These are phyloP conservation scores for Artemia franciscana DNA, from an alignment of 1,140 invertebrate species.

Conservation along the genomic window DNA sequence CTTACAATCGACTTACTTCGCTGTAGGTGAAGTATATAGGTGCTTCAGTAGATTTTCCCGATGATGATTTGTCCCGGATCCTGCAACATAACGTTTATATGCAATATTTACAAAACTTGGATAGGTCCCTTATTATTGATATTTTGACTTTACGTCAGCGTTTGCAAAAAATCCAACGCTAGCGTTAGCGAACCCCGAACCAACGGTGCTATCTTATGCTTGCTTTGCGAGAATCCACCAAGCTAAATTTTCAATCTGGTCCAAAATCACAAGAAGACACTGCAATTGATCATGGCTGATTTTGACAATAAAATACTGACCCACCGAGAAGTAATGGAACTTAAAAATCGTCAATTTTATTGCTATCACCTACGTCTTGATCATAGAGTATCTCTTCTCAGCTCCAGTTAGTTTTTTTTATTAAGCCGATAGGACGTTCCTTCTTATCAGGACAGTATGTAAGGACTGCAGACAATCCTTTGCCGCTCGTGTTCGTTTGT, in stretches of 20 bases:
- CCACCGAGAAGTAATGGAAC: slow-evolving; percentile 18
- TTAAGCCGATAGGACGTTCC: slow-evolving; percentile 22
- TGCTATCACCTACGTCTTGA: slow-evolving; percentile 22
- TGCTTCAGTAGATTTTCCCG: too few species aligned
- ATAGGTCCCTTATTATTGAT: too few species aligned
- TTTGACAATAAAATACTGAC: background rate
- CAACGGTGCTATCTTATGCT: background rate
- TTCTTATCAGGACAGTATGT: slow-evolving; percentile 15
- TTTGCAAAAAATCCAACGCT: too few species aligned
- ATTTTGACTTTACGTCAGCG: background rate
- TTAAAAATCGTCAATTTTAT: slow-evolving; percentile 19
- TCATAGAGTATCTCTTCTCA: slow-evolving; percentile 20
- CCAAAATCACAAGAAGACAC: background rate
- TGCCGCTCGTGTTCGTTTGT: slow-evolving; percentile 18
- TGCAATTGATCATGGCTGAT: background rate
- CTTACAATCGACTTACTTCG: too few species aligned
- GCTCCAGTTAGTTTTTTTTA: slow-evolving; percentile 16
- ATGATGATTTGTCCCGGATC: too few species aligned
- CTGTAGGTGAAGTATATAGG: too few species aligned
- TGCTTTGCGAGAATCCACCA: background rate
- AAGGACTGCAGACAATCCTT: slow-evolving; percentile 18
- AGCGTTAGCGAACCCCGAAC: background rate
- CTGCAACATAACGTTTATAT: too few species aligned
- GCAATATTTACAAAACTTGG: too few species aligned
- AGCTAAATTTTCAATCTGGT: background rate